Percentiles rank a stretch among this genome's conserved stretches.
phyloP scores from a whole-genome alignment of 2,113 vertebrate genomes.

The Cygnus atratus region DNA sequence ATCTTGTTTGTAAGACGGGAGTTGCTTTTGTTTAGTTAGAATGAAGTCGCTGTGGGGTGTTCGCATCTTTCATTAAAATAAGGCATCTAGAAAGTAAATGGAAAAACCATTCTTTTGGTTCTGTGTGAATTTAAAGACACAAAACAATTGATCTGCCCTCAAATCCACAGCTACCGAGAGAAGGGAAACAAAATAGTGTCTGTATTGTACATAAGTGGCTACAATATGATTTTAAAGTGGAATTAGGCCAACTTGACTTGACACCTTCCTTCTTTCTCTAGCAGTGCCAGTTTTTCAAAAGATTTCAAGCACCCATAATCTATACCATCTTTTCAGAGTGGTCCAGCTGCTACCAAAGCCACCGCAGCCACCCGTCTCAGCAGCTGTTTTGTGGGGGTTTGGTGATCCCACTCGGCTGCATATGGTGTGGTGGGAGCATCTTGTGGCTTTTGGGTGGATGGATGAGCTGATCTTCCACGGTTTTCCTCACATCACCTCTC shows the following conservation, averaged over 20 bases:
- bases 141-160: slow-evolving; percentile 1
- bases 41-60: not conserved
- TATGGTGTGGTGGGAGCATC: not conserved
- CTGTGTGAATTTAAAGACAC: not conserved
- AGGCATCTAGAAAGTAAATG: not conserved
- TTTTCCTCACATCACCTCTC: not conserved
- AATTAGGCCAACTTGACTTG: not conserved
- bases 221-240: not conserved
- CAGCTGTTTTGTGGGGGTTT: not conserved
- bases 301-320: not conserved
- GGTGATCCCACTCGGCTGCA: not conserved
- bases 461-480: not conserved
- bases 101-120: not conserved
- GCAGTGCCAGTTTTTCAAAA: not conserved
- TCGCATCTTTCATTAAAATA: not conserved
- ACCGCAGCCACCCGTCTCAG: not conserved
- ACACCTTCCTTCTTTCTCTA: not conserved
- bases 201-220: not conserved
- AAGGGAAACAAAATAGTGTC: not conserved
- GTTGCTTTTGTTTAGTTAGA: not conserved
- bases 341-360: not conserved
- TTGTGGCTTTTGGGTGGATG: not conserved
- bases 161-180: not conserved
- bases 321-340: not conserved
- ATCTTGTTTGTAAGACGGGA: not conserved